Evolutionary conservation across 2,797 vertebrate species (phyloP), one percentile per base, ranked within the genome.

Genomic region (Gymnoscopelus microlampas): DNA sequence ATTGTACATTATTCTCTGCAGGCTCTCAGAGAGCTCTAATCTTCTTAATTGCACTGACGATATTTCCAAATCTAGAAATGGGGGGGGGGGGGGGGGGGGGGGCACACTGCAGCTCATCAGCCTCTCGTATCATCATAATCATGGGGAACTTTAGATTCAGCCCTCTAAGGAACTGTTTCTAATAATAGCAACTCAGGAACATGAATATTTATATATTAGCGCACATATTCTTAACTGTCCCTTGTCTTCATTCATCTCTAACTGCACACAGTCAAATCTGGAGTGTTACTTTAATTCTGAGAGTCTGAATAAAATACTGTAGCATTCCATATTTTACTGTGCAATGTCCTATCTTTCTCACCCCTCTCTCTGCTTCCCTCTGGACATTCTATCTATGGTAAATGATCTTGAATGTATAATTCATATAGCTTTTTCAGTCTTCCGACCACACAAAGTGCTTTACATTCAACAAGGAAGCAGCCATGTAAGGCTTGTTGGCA

Each of bases 151-250:
- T 83, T 79, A 73, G 67, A 83, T 86, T 74, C 19, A 35, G 65
- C 79, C 77, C 76, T 67, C 73, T 64, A 26, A 8, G 68, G 56
- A 77, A 69, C 76, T 59, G 69, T 56, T 85, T 69, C 86, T 88
- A 90, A 91, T 79, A 91, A 90, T 87, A 88, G 81, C 60, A 73
- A 55, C 68, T 65, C 70, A 59, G 66, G 62, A 71, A 59, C 76
- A 77, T 77, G 70, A 87, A 88, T 90, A 88, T 73, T 49, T 76
- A 76, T 75, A 74, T 71, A 60, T 51, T 53, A 67, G 63, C 39
- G 77, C 73, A 35, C 53, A 68, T 63, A 70, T 66, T 49, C 29
- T 44, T 19, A 5, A 6, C 12, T 44, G 2, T 54, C 53, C 23
- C 61, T 63, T 51, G 23, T 53, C 51, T 32, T 50, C 35, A 24